These are phyloP conservation scores for Geophilus truncorum DNA, from an alignment of 2,888 invertebrate species.

Conservation along the genomic window DNA sequence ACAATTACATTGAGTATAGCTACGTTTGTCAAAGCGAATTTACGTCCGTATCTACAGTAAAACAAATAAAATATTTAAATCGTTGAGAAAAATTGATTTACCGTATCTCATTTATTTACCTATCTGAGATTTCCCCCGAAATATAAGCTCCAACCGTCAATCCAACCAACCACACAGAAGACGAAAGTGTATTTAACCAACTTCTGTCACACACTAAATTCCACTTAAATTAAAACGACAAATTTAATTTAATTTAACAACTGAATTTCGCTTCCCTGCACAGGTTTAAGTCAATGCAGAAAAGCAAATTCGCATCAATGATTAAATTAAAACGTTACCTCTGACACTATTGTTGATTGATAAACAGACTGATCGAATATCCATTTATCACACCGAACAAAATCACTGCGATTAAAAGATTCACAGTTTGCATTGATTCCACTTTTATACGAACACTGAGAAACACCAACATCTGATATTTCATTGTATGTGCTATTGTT, in stretches of 20 bases:
- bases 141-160: constrained; percentile 58
- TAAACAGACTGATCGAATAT: constrained; percentile 51
- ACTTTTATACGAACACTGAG: not conserved
- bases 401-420: not conserved
- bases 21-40: constrained; percentile 41
- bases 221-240: constrained; percentile 52
- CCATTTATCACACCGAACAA: constrained; percentile 51
- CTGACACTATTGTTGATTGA: constrained; percentile 57
- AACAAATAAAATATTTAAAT: not conserved
- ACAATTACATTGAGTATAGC: constrained; percentile 55
- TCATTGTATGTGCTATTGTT: constrained; percentile 45
- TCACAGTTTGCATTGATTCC: not conserved
- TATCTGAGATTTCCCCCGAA: constrained; percentile 59
- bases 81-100: not conserved
- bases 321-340: constrained; percentile 53
- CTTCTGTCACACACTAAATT: constrained; percentile 58
- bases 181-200: constrained; percentile 59
- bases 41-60: constrained; percentile 56
- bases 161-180: constrained; percentile 61
- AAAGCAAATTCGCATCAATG: too few relatives aligned
- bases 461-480: constrained; percentile 42
- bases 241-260: too few relatives aligned
- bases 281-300: not conserved
- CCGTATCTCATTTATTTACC: constrained; percentile 48
- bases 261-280: not conserved